Conservation (phyloP, 2,888 invertebrate species). For the Seira sanloemensis region DNA sequence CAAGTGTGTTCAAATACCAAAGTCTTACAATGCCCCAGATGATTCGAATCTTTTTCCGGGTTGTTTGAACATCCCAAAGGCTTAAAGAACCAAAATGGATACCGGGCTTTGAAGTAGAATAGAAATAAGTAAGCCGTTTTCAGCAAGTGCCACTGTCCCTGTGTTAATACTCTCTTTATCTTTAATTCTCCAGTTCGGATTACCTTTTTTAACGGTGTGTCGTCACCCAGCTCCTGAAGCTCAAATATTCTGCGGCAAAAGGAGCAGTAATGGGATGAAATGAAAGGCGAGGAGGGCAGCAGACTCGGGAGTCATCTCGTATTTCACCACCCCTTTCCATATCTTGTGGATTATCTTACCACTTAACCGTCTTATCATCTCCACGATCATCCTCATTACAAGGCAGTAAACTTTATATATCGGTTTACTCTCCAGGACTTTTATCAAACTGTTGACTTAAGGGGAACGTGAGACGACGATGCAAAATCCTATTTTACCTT, state of each 20-base stretch:
- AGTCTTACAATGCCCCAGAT: no score
- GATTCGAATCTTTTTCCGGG: no score
- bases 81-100: no score
- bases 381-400: constrained; percentile 49
- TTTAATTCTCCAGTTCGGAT: not conserved
- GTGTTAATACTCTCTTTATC: no score
- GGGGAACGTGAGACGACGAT: constrained; percentile 38
- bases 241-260: no score
- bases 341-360: constrained; percentile 69
- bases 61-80: no score
- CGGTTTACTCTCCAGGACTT: constrained; percentile 18
- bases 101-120: no score
- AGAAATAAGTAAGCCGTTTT: no score
- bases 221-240: not conserved
- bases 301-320: constrained; percentile 51
- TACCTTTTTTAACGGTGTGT: not conserved
- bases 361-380: constrained; percentile 65
- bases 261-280: constrained; percentile 60
- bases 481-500: not conserved
- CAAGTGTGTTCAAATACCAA: no score
- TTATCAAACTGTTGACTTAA: not conserved
- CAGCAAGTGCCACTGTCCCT: no score
- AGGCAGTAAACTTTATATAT: constrained; percentile 16
- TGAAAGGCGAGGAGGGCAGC: constrained; percentile 66
- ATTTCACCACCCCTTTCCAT: constrained; percentile 71